phyloP scores from a whole-genome alignment of 2,113 vertebrate species.

The Seriola quinqueradiata region DNA sequence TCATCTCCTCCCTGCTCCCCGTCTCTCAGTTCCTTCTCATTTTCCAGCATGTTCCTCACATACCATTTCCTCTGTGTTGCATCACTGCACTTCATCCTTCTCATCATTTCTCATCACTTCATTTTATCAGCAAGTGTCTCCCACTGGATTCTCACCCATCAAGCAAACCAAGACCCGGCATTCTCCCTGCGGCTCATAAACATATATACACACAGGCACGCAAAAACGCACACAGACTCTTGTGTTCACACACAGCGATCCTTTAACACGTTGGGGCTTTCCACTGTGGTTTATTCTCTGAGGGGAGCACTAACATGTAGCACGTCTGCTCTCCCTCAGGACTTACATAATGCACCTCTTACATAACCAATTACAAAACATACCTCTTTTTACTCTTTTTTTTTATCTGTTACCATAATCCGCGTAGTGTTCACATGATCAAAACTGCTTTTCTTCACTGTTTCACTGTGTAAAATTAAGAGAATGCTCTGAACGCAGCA shows the following conservation, averaged over 20 bases:
- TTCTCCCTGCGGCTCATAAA: neutral
- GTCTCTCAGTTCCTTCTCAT: slow-evolving; percentile 17
- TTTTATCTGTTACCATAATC: neutral
- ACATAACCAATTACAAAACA: slow-evolving; percentile 46
- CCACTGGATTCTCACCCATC: neutral
- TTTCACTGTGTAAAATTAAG: neutral
- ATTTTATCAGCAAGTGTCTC: slow-evolving; percentile 38
- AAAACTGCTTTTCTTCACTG: neutral
- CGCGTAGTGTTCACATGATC: neutral
- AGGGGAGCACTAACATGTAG: slow-evolving; percentile 28
- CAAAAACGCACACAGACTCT: neutral
- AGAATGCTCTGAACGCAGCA: neutral
- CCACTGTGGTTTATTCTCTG: slow-evolving; percentile 24
- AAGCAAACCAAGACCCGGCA: neutral
- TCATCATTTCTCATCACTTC: slow-evolving; percentile 54
- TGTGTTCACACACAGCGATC: neutral
- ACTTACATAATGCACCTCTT: slow-evolving; percentile 47
- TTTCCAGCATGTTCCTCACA: slow-evolving; percentile 42
- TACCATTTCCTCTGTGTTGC: slow-evolving; percentile 41
- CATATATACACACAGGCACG: neutral
- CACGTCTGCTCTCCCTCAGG: slow-evolving; percentile 8
- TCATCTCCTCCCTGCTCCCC: slow-evolving; percentile 23
- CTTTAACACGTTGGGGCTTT: slow-evolving; percentile 32
- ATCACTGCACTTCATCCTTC: slow-evolving; percentile 34
- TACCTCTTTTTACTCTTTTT: neutral